Percentiles rank a stretch among this genome's conserved stretches.
phyloP scores from a whole-genome alignment of 2,797 vertebrate species.

The Leptoclinus maculatus region DNA sequence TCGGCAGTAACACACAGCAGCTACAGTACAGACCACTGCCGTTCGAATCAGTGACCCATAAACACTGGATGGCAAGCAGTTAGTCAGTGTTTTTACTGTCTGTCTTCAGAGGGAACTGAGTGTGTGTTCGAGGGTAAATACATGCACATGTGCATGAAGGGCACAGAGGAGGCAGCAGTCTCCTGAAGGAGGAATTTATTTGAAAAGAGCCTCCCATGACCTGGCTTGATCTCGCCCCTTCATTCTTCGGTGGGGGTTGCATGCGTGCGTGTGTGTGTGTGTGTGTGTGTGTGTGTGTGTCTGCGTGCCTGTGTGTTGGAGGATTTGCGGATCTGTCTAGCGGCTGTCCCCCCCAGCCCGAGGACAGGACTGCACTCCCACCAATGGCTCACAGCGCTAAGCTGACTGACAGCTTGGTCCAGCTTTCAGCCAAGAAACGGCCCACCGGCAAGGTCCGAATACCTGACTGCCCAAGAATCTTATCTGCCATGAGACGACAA shows the following conservation, averaged over 20 bases:
- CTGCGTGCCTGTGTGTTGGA: conserved; percentile 2
- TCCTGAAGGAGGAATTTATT: conserved; percentile 66
- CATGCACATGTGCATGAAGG: conserved; percentile 68
- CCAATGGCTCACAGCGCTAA: conserved; percentile 50
- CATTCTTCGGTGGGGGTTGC: conserved; percentile 53
- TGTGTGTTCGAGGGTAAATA: conserved; percentile 25
- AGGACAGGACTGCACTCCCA: conserved; percentile 40
- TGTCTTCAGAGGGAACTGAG: conserved; percentile 3
- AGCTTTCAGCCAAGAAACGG: conserved; percentile 46
- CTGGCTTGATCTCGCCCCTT: conserved; percentile 67
- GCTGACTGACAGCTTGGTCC: conserved; percentile 67
- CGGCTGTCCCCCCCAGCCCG: conserved; percentile 31
- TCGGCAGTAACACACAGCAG: not conserved
- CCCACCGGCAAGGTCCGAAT: conserved; percentile 55
- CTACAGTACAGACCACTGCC: conserved; percentile 7
- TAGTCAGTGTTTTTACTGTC: conserved; percentile 37
- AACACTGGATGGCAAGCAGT: conserved; percentile 22
- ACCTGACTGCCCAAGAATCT: conserved; percentile 53
- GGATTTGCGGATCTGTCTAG: conserved; percentile 62
- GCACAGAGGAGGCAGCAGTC: conserved; percentile 59
- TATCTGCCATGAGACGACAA: conserved; percentile 56
- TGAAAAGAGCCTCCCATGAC: conserved; percentile 69
- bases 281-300: not conserved
- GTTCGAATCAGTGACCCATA: conserved; percentile 29
- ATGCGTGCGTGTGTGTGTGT: conserved; percentile 7